Conservation (phyloP, 2,113 vertebrate genomes). For the Sebastes schlegelii region DNA sequence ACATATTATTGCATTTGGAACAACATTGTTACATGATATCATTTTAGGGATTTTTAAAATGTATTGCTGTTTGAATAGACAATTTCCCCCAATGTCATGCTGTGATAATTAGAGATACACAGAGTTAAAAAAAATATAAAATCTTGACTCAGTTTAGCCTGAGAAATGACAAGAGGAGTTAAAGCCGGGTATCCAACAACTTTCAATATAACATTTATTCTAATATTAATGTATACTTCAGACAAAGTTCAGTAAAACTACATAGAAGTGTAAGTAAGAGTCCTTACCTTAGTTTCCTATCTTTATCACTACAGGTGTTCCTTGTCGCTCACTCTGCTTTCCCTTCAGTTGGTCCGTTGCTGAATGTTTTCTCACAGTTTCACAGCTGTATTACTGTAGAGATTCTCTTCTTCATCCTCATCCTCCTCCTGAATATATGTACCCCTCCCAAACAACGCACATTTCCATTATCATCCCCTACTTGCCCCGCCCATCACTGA, state of each 20-base stretch:
- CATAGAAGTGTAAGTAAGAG: background rate
- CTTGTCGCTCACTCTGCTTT: background rate
- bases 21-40: background rate
- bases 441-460: slow-evolving; percentile 10
- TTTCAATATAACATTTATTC: background rate
- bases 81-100: background rate
- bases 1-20: background rate
- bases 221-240: background rate
- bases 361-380: background rate
- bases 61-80: background rate
- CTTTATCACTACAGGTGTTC: slow-evolving; percentile 12
- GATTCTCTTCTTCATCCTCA: slow-evolving; percentile 7
- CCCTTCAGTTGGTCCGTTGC: background rate
- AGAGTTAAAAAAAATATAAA: background rate
- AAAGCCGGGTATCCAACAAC: background rate
- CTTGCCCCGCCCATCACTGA: slow-evolving; percentile 47
- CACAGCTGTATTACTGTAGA: background rate
- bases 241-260: background rate
- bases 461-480: background rate
- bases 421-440: slow-evolving; percentile 62
- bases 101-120: background rate
- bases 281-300: slow-evolving; percentile 59
- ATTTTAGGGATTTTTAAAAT: background rate
- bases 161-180: background rate
- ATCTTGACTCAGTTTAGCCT: background rate